These are phyloP conservation scores for Cuniculus paca DNA, from an alignment of 2,797 vertebrate genomes.

Conservation along the genomic window DNA sequence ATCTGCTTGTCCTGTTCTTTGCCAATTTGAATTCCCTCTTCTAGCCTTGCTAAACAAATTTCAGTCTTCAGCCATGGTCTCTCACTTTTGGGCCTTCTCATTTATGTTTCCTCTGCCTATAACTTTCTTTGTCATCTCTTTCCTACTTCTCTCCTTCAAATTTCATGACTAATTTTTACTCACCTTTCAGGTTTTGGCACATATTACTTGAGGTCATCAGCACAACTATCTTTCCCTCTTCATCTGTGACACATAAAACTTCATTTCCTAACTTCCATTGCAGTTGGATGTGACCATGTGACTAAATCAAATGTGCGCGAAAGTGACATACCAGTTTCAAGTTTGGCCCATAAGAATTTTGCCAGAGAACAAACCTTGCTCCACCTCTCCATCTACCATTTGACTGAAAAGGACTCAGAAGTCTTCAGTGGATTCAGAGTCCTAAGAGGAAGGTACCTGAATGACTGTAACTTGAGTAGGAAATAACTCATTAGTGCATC, in stretches of 20 bases:
- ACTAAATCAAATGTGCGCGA: constrained; percentile 17
- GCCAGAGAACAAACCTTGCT: not conserved
- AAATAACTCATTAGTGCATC: not conserved
- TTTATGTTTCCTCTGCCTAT: not conserved
- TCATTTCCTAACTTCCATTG: constrained; percentile 2
- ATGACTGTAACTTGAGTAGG: not conserved
- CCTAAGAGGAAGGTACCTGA: not conserved
- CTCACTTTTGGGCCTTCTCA: not conserved
- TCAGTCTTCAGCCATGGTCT: not conserved
- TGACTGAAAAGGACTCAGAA: constrained; percentile 10
- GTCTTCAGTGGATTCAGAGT: not conserved
- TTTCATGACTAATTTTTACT: not conserved
- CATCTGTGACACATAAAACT: not conserved
- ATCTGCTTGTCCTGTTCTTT: not conserved
- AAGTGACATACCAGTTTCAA: constrained; percentile 28
- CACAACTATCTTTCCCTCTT: not conserved
- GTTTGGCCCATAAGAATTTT: not conserved
- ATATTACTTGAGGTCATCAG: not conserved
- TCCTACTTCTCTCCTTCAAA: not conserved
- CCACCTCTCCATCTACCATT: not conserved
- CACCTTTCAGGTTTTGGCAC: not conserved
- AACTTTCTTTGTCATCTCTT: not conserved
- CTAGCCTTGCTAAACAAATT: not conserved
- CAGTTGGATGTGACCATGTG: not conserved
- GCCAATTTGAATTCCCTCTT: constrained; percentile 21